phyloP scores from a whole-genome alignment of 2,113 vertebrate species.

The Mellivora capensis region DNA sequence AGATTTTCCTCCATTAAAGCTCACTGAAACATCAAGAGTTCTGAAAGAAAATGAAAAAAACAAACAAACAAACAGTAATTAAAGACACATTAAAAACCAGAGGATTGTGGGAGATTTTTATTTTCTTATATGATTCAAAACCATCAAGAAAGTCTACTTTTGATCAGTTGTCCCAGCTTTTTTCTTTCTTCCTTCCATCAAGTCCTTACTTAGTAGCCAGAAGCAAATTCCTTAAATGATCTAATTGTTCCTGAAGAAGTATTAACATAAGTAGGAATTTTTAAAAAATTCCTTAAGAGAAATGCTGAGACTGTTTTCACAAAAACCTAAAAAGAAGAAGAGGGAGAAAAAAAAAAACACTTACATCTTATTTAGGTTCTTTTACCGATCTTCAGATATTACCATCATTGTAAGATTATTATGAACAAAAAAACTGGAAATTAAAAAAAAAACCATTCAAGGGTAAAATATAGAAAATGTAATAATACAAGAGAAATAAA shows the following conservation, averaged over 20 bases:
- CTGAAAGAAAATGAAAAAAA: conserved; percentile 79
- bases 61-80: not conserved
- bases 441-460: not conserved
- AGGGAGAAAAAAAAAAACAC: not conserved
- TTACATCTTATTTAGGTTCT: not conserved
- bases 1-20: conserved; percentile 89
- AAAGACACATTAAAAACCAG: conserved; percentile 5
- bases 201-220: not conserved
- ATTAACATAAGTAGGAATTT: not conserved
- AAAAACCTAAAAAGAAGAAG: not conserved
- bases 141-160: not conserved
- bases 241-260: not conserved
- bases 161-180: not conserved
- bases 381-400: not conserved
- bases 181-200: not conserved
- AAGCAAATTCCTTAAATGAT: not conserved
- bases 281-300: not conserved
- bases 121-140: not conserved
- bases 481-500: not conserved
- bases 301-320: not conserved
- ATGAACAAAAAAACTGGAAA: not conserved
- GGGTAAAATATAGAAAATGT: not conserved
- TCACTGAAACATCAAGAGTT: conserved; percentile 92
- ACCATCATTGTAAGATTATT: not conserved
- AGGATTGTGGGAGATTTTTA: not conserved